Evolutionary conservation across 2,888 invertebrate species (phyloP), one percentile per base, ranked within the genome.

Genomic region (Tiliacea citrago): DNA sequence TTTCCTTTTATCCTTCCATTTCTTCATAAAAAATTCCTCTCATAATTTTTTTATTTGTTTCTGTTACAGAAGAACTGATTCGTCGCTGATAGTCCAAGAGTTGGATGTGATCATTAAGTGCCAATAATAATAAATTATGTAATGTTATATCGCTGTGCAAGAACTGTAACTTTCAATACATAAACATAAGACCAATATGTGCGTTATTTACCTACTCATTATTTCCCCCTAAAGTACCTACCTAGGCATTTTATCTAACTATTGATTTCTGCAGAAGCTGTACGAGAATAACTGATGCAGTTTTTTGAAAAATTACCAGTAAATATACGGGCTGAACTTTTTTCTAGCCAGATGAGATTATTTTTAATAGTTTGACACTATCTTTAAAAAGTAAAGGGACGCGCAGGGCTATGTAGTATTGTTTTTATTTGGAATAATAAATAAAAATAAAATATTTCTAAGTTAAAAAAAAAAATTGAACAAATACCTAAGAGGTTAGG

Each of bases 11-110:
- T 39, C 39, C 39, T 39, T 39, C 39, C 8, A 61, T 39, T 61
- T n/a, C 0, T 39, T 39, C 7, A 21, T 21, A n/a, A 6, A 24
- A 62, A 12, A 24, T 39, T n/a, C 0, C 18, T 47, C 9, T 29
- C 3, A 13, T 10, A 0, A n/a, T 42, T n/a, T 16, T 9, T 9
- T 39, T 12, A 65, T 47, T 51, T 75, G 7, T 49, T 77, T 81
- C 79, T 82, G 58, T 90, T 83, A 16, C 88, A 90, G 90, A 84
- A 76, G 72, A 85, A 82, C 79, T 83, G 83, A 85, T 57, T 66
- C 45, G 60, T 61, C 62, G 69, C 79, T 51, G 81, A 61, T 39
- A 71, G 60, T 74, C 68, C 67, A 69, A 80, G 62, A 72, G 72
- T 66, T 63, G 58, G 66, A 68, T 69, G 81, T 83, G 66, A 83